These are phyloP conservation scores for Notarius quadriscutis DNA, from an alignment of 2,113 vertebrate genomes.

Conservation along the genomic window DNA sequence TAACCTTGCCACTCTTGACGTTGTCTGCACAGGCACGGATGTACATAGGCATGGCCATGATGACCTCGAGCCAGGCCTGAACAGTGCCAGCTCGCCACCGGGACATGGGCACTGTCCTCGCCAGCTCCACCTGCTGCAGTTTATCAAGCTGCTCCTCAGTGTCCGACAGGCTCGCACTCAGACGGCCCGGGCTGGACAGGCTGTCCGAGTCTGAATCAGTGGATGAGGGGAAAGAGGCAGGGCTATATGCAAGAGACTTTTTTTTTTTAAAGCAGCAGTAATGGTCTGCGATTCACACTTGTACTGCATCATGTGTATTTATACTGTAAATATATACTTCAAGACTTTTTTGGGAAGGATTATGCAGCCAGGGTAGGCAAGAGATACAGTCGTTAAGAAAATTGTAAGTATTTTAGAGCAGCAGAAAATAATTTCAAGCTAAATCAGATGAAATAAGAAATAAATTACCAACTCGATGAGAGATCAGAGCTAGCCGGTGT, in stretches of 20 bases:
- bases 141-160: slow-evolving; percentile 83
- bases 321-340: neutral
- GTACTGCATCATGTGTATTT: neutral
- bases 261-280: neutral
- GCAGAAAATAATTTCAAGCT: neutral
- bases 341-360: neutral
- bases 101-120: slow-evolving; percentile 80
- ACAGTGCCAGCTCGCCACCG: slow-evolving; percentile 83
- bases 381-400: neutral
- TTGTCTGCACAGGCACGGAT: slow-evolving; percentile 82
- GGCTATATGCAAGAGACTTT: slow-evolving; percentile 45
- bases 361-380: neutral
- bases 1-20: slow-evolving; percentile 85
- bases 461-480: neutral
- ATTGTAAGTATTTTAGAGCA: slow-evolving; percentile 3
- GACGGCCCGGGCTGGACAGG: slow-evolving; percentile 76
- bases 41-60: slow-evolving; percentile 92
- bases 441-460: neutral
- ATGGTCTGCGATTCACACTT: neutral
- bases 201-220: slow-evolving; percentile 79
- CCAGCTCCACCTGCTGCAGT: slow-evolving; percentile 84
- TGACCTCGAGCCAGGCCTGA: slow-evolving; percentile 87
- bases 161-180: slow-evolving; percentile 79
- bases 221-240: slow-evolving; percentile 44
- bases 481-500: neutral